These are phyloP conservation scores for Poeciliopsis turneri DNA, from an alignment of 2,797 vertebrate species.

Conservation along the genomic window DNA sequence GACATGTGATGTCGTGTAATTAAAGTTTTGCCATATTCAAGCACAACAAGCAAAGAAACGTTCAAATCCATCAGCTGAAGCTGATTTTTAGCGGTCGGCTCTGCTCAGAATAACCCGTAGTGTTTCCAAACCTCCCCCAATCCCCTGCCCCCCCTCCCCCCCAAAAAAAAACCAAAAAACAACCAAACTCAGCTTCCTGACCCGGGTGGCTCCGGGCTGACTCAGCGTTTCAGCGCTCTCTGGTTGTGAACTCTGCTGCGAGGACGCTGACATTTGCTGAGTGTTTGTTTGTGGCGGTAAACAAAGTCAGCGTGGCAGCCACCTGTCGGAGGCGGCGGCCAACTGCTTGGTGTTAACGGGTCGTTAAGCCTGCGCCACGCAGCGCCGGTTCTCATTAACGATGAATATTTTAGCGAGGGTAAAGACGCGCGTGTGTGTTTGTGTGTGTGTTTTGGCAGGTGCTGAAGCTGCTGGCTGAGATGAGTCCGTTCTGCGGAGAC, in stretches of 20 bases:
- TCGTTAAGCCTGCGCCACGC: conserved; percentile 43
- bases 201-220: conserved; percentile 7
- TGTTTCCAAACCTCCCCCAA: background rate
- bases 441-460: conserved; percentile 80
- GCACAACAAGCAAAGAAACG: background rate
- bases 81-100: background rate
- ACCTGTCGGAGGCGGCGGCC: conserved; percentile 58
- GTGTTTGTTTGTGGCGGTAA: conserved; percentile 39
- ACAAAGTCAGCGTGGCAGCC: conserved; percentile 61
- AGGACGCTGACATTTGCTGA: conserved; percentile 55
- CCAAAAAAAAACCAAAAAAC: background rate
- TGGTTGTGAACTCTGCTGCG: conserved; percentile 24
- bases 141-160: too few species aligned
- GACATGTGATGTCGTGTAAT: too few species aligned
- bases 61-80: background rate
- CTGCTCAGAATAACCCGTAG: background rate
- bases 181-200: background rate
- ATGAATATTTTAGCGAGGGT: conserved; percentile 32
- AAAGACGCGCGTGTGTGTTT: conserved; percentile 12
- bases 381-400: conserved; percentile 49
- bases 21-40: too few species aligned
- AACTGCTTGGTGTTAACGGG: conserved; percentile 52
- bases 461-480: conserved; percentile 96
- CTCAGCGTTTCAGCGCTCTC: background rate
- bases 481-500: conserved; percentile 97